phyloP scores from a whole-genome alignment of 2,797 vertebrate species.

The Chrosomus eos region DNA sequence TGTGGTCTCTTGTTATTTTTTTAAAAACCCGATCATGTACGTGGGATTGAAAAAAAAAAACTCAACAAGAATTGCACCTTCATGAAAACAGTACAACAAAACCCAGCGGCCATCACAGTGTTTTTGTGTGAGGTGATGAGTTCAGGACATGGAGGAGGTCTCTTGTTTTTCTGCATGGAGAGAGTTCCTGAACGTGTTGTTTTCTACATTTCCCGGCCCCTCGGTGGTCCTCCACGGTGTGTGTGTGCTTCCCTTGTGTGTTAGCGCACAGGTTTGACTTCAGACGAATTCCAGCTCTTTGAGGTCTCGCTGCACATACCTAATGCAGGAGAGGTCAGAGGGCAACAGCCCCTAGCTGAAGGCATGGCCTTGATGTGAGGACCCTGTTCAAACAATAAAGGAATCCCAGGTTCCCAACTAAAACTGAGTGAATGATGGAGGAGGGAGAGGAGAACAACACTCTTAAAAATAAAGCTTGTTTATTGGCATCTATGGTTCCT shows the following conservation, averaged over 20 bases:
- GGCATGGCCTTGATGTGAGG: constrained; percentile 78
- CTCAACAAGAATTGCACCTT: neutral
- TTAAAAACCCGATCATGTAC: neutral
- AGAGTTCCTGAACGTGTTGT: constrained; percentile 46
- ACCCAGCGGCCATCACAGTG: neutral
- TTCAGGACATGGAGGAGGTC: constrained; percentile 12
- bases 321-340: constrained; percentile 75
- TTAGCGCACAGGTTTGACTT: constrained; percentile 62
- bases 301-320: constrained; percentile 63
- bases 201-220: constrained; percentile 38
- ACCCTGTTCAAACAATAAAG: constrained; percentile 85
- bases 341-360: constrained; percentile 81
- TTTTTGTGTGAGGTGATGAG: constrained; percentile 19
- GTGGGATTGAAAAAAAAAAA: neutral
- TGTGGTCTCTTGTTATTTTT: neutral
- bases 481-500: neutral
- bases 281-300: constrained; percentile 68
- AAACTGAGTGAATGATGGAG: constrained; percentile 29
- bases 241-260: constrained; percentile 47
- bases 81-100: neutral
- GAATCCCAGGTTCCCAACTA: constrained; percentile 79
- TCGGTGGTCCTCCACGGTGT: constrained; percentile 43
- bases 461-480: neutral
- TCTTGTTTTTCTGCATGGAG: constrained; percentile 25
- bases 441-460: neutral